These are phyloP conservation scores for Lycorma delicatula DNA, from an alignment of 1,140 invertebrate genomes.

Conservation along the genomic window DNA sequence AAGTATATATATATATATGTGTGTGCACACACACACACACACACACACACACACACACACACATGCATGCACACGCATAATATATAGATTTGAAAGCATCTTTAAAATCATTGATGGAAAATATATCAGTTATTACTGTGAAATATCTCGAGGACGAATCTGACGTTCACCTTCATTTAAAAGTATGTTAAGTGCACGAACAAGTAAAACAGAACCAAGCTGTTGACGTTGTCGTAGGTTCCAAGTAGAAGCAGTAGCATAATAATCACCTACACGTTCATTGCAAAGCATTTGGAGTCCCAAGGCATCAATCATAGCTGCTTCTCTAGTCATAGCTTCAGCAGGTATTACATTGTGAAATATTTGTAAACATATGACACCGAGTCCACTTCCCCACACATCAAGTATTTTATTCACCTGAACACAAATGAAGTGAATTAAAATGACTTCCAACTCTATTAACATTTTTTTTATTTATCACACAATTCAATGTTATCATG, in stretches of 20 bases:
- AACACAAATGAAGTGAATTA: too few relatives aligned
- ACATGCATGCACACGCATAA: too few relatives aligned
- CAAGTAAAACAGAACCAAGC: slow-evolving; percentile 73
- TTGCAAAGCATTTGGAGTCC: slow-evolving; percentile 72
- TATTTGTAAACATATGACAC: slow-evolving; percentile 83
- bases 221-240: slow-evolving; percentile 53
- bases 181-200: slow-evolving; percentile 77
- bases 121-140: not conserved
- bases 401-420: slow-evolving; percentile 76
- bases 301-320: slow-evolving; percentile 84
- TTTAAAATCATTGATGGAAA: too few relatives aligned
- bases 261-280: slow-evolving; percentile 71
- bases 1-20: too few relatives aligned
- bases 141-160: slow-evolving; percentile 55
- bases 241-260: slow-evolving; percentile 71
- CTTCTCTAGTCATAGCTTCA: slow-evolving; percentile 89
- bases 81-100: too few relatives aligned
- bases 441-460: slow-evolving; percentile 38
- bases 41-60: too few relatives aligned
- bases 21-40: too few relatives aligned
- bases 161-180: slow-evolving; percentile 79
- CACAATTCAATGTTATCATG: too few relatives aligned
- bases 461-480: slow-evolving; percentile 32
- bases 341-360: slow-evolving; percentile 86
- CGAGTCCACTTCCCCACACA: slow-evolving; percentile 74